phyloP scores from a whole-genome alignment of 1,140 invertebrate genomes.

The Diachasma alloeum region DNA sequence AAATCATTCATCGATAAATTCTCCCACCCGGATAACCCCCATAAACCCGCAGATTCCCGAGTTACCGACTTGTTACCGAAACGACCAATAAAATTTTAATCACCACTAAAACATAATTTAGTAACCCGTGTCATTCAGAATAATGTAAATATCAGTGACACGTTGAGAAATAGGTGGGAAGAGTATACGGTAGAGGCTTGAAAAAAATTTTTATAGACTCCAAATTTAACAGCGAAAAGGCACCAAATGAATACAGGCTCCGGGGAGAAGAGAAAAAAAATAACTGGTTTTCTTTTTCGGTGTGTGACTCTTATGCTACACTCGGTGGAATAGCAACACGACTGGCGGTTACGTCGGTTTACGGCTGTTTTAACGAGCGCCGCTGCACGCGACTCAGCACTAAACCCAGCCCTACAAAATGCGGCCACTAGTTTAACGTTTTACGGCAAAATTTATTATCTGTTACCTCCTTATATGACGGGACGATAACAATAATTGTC shows the following conservation, averaged over 20 bases:
- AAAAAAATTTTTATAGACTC: constrained; percentile 6
- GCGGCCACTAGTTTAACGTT: constrained; percentile 62
- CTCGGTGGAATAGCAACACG: constrained; percentile 38
- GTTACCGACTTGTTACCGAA: constrained; percentile 13
- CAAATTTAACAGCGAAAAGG: background rate
- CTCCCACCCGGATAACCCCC: background rate
- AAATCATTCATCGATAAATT: constrained; percentile 22
- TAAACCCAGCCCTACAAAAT: constrained; percentile 64
- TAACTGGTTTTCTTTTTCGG: constrained; percentile 35
- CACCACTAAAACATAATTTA: constrained; percentile 3
- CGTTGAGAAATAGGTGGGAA: background rate
- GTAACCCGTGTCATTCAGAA: background rate
- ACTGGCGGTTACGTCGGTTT: constrained; percentile 61
- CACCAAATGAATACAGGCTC: background rate
- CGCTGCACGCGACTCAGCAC: constrained; percentile 64
- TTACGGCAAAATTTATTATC: constrained; percentile 66
- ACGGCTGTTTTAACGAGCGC: constrained; percentile 64
- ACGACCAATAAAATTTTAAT: constrained; percentile 15
- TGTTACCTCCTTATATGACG: constrained; percentile 64
- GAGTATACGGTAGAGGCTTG: background rate
- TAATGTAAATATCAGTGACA: background rate
- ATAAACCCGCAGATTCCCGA: background rate
- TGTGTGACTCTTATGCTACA: constrained; percentile 37
- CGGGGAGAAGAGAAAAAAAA: constrained; percentile 31
- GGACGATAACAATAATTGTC: constrained; percentile 65